Base-by-base conservation (phyloP, 2,113 vertebrate species). In the Hemicordylus capensis region DNA sequence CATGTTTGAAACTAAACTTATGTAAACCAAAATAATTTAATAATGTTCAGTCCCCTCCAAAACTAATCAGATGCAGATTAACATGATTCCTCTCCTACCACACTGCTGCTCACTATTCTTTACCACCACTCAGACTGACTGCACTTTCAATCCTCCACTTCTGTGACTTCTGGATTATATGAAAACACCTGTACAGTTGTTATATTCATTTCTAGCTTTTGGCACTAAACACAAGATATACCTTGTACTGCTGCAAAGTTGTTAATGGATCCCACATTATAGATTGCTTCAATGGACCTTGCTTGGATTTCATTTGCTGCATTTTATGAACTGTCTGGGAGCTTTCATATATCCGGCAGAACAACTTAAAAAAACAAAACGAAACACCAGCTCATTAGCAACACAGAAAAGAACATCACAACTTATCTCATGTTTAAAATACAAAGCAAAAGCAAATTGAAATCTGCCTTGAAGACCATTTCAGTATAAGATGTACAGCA, bases 261-360 rank as follows among this genome's bases (percentile, higher is more conserved):
- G 22, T 81, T 69, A 88, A 81, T 86, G 96, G 94, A 87, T 85
- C 64, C 89, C 93, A 90, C 88, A 88, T 73, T 66, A 67, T 28
- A 87, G 92, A 88, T 26, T 82, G 77, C 37, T 88, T 89, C 84
- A 86, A 79, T 80, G 85, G 73, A 4, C 92, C 94, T 73, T 88
- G 77, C 78, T 89, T 95, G 54, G 78, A 81, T 88, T 94, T 96
- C 75, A 88, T 95, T 90, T 98, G 98, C n/a, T 93, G 91, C 82
- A 94, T 78, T 87, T 96, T 99, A 94, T 97, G 97, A 93, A 99
- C 94, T 56, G 97, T 94, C 92, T 98, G 97, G 80, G 97, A 95
- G 90, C 98, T 98, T 92, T 99, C 98, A 92, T 97, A 97, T 93
- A 98, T 93, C 89, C 98, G 96, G 88, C 96, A 97, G 89, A 99